Conservation (phyloP, 1,140 invertebrate species). For the Pseudoatta argentina region DNA sequence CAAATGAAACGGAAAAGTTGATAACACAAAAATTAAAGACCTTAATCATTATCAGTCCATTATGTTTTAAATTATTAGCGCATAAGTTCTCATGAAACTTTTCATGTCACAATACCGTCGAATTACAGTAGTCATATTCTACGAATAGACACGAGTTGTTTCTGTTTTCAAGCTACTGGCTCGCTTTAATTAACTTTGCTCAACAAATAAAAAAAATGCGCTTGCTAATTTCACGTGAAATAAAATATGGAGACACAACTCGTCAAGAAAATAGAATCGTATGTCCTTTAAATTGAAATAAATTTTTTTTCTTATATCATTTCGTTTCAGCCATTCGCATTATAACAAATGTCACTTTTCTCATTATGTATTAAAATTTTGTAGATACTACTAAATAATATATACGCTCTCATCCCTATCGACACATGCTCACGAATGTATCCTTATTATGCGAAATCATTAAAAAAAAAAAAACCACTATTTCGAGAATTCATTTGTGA, state of each 20-base stretch:
- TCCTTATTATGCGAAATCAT: constrained; percentile 9
- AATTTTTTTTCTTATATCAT: constrained; percentile 13
- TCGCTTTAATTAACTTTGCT: neutral
- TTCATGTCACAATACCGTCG: neutral
- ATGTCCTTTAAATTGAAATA: constrained; percentile 8
- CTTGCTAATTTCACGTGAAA: neutral
- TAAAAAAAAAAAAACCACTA: neutral
- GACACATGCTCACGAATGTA: constrained; percentile 33
- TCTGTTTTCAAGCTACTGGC: neutral
- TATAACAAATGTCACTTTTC: constrained; percentile 39
- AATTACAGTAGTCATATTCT: neutral
- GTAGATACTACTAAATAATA: constrained; percentile 46
- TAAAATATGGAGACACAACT: neutral
- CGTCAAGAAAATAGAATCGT: constrained; percentile 23
- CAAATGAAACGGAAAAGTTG: neutral
- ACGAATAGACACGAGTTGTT: neutral
- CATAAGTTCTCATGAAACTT: neutral
- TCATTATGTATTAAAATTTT: constrained; percentile 65
- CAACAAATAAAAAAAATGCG: neutral
- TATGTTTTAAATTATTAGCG: constrained; percentile 62
- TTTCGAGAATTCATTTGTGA: neutral
- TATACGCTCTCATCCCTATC: constrained; percentile 22
- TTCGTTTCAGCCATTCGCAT: neutral
- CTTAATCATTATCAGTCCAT: constrained; percentile 80
- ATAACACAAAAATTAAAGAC: constrained; percentile 44